These are phyloP conservation scores for Sarcophaga bullata DNA, from an alignment of 1,140 invertebrate genomes.

Conservation along the genomic window DNA sequence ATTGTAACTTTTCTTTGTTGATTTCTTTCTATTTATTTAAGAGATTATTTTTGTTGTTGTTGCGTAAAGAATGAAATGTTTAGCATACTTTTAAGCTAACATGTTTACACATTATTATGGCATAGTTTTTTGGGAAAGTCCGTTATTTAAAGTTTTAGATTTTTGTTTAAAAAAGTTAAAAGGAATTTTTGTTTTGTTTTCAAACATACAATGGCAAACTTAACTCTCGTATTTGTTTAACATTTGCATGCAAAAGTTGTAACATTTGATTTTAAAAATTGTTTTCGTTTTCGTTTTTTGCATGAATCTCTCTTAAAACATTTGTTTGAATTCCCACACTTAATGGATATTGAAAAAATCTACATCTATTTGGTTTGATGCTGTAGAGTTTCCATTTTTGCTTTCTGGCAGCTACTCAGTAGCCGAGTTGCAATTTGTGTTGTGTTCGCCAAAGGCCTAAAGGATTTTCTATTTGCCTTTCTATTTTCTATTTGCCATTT, in stretches of 20 bases:
- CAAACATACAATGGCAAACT: too few species aligned
- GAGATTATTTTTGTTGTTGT: not conserved
- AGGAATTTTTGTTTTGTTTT: too few species aligned
- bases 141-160: conserved; percentile 9
- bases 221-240: conserved; percentile 8
- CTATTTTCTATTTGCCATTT: too few species aligned
- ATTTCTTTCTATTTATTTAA: not conserved
- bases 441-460: not conserved
- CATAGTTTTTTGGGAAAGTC: not conserved
- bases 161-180: not conserved
- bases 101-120: not conserved
- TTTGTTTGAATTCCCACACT: conserved; percentile 8
- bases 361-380: not conserved
- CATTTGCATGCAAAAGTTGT: not conserved
- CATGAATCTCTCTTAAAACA: not conserved
- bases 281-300: not conserved
- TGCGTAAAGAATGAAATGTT: not conserved
- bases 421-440: not conserved
- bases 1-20: not conserved
- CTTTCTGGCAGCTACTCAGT: not conserved
- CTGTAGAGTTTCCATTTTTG: not conserved
- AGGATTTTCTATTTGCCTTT: not conserved
- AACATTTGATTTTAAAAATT: not conserved
- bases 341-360: not conserved
- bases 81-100: conserved; percentile 8